phyloP scores from a whole-genome alignment of 2,113 vertebrate species.

The Pleuronectes platessa region DNA sequence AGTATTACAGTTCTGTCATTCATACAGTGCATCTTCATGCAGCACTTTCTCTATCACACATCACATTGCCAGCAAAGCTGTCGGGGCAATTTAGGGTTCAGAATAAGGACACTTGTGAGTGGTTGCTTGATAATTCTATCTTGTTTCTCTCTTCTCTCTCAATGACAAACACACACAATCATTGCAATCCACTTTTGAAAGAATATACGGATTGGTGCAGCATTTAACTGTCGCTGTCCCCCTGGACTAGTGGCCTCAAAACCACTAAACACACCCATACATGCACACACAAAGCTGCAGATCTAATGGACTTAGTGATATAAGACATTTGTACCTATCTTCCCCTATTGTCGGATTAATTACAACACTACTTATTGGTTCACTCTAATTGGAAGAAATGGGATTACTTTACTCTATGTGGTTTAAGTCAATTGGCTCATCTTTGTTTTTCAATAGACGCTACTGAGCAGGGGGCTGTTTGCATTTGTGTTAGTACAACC shows the following conservation, averaged over 20 bases:
- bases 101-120: no score
- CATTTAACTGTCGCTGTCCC: not conserved
- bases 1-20: no score
- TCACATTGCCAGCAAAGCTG: no score
- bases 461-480: conserved; percentile 35
- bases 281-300: conserved; percentile 29
- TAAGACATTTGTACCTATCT: conserved; percentile 58
- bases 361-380: conserved; percentile 44
- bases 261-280: conserved; percentile 17
- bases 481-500: conserved; percentile 50
- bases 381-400: conserved; percentile 59
- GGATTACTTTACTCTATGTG: conserved; percentile 65
- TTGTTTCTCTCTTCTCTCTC: no score
- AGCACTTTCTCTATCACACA: not conserved
- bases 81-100: no score
- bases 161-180: no score
- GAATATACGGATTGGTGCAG: not conserved
- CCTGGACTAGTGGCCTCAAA: not conserved
- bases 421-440: conserved; percentile 52
- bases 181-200: no score
- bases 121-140: no score
- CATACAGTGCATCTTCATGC: no score
- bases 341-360: conserved; percentile 67
- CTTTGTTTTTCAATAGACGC: conserved; percentile 45
- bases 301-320: conserved; percentile 47